Evolutionary conservation across 2,797 vertebrate species (phyloP), one percentile per base, ranked within the genome.

Genomic region (Sciurus carolinensis): DNA sequence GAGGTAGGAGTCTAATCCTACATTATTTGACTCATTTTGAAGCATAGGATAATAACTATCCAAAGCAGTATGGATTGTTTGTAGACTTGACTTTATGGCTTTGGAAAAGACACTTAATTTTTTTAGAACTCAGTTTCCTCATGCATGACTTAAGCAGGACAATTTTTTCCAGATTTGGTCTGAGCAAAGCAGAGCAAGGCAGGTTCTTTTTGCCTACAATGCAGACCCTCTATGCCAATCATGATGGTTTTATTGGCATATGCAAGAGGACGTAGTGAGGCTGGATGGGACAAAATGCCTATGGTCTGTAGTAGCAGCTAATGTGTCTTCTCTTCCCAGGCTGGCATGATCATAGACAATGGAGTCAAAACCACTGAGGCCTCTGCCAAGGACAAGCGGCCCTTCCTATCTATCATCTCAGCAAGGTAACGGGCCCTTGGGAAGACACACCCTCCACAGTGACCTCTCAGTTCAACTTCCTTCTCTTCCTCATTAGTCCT

Each of bases 271-370:
- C 0, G 4, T 26, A 0, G 7, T 3, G 22, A 67, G 67, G 67
- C 62, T 22, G 42, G 20, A 6, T 5, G 0, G 42, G 71, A 33
- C 42, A 28, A 3, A 59, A 12, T 22, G 28, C 18, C 18, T 36
- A 7, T 0, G 3, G 15, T n/a, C 57, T 36, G 22, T 30, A 1
- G 11, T 1, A 2, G 33, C 9, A 24, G 33, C 81, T 87, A 42
- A 87, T 91, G 73, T 10, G 39, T 36, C n/a, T 22, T 73, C 90
- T 71, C 6, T 94, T 82, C 75, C 14, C 95, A 99, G 99, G 99
- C 99, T 69, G 99, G 99, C 92, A 99, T 99, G 99, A 99, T 99
- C 86, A 99, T 99, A 0, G 99, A 99, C 98, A 99, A 99, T 0
- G 99, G 99, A 0, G 99, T 99, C 18, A 99, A 99, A 98, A 99